Percentiles rank a stretch among this genome's conserved stretches.
Evolutionary conservation across 2,888 invertebrate species (phyloP).

Genomic region (Allolobophora icterica): DNA sequence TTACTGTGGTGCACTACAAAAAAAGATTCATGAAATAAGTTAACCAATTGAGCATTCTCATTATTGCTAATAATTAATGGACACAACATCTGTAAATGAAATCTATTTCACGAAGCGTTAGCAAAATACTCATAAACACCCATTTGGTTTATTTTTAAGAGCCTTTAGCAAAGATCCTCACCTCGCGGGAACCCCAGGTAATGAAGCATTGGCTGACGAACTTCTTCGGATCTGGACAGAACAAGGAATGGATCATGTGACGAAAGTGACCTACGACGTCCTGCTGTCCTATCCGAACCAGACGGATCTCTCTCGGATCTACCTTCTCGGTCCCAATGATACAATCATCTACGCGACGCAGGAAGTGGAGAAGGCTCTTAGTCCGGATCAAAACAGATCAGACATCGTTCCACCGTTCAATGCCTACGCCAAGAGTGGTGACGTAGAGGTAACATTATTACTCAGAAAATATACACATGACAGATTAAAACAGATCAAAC

Average conservation of each 20-base stretch:
- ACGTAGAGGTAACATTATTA: slow-evolving; percentile 44
- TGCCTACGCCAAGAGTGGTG: slow-evolving; percentile 57
- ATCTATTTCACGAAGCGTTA: neutral
- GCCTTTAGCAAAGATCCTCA: slow-evolving; percentile 52
- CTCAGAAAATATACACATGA: too few relatives aligned
- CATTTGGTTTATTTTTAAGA: slow-evolving; percentile 18
- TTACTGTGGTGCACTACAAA: neutral
- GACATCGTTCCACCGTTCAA: slow-evolving; percentile 58
- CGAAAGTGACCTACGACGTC: slow-evolving; percentile 57
- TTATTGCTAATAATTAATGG: neutral
- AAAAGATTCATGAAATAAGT: neutral
- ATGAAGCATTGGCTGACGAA: slow-evolving; percentile 52
- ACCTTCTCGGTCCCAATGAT: slow-evolving; percentile 49
- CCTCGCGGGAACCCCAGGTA: slow-evolving; percentile 57
- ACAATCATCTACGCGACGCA: slow-evolving; percentile 50
- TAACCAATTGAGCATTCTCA: neutral
- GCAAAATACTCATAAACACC: neutral
- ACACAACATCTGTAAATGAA: neutral
- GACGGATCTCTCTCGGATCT: slow-evolving; percentile 51
- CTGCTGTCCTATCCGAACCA: slow-evolving; percentile 57
- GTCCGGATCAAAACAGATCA: slow-evolving; percentile 53
- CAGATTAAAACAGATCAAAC: slow-evolving; percentile 53
- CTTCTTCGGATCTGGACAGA: slow-evolving; percentile 53
- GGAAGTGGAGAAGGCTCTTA: slow-evolving; percentile 51
- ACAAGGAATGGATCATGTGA: slow-evolving; percentile 56